Conservation (phyloP, 1,140 invertebrate genomes). For the Brachionus calyciflorus region DNA sequence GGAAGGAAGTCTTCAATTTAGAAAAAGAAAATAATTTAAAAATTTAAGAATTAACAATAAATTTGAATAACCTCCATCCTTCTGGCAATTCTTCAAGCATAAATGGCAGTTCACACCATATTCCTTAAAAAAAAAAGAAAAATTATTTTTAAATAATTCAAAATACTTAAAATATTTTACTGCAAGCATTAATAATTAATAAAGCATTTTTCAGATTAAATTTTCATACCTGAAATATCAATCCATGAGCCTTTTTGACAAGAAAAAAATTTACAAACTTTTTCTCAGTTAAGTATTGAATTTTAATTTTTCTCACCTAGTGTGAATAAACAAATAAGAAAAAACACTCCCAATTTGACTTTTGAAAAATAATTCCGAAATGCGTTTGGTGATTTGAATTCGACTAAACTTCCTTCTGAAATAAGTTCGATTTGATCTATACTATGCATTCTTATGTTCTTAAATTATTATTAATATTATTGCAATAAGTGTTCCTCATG, state of each 20-base stretch:
- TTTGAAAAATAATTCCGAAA: slow-evolving; percentile 3
- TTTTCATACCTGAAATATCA: background rate
- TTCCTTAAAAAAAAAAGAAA: slow-evolving; percentile 68
- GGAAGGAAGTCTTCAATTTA: slow-evolving; percentile 11
- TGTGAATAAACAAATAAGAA: slow-evolving; percentile 21
- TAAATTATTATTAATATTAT: too few species aligned
- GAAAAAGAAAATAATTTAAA: background rate
- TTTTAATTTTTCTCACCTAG: background rate
- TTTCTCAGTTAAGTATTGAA: background rate
- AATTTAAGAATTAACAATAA: slow-evolving; percentile 62
- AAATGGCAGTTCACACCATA: slow-evolving; percentile 72
- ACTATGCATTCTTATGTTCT: background rate
- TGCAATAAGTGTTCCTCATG: too few species aligned
- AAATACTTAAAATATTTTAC: too few species aligned
- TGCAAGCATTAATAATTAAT: too few species aligned
- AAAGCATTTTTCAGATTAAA: too few species aligned
- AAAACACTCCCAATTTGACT: background rate
- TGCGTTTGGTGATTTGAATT: background rate
- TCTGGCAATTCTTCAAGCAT: slow-evolving; percentile 77
- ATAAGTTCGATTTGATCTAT: slow-evolving; percentile 24
- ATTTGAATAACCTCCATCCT: slow-evolving; percentile 77
- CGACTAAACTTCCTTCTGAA: background rate
- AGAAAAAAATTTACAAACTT: too few species aligned
- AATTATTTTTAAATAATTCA: too few species aligned
- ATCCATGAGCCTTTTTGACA: background rate